A percentile compares a stretch with the other conserved stretches of the same genome.
phyloP scores from a whole-genome alignment of 2,888 invertebrate genomes.

The Trypoxylon attenuatum region DNA sequence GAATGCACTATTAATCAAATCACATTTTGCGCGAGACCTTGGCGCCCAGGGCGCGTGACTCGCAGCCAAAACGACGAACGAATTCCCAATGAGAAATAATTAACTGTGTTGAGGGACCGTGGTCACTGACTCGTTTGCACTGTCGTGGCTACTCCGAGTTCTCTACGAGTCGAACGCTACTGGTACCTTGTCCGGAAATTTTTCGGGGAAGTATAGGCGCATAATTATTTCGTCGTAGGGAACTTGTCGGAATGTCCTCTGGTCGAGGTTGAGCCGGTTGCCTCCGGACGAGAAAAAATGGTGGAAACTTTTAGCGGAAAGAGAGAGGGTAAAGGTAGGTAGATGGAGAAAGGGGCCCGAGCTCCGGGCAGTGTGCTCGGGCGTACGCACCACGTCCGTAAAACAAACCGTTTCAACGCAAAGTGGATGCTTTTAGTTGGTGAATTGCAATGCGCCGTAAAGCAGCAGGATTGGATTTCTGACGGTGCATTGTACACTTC shows the following conservation, averaged over 20 bases:
- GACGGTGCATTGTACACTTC: slow-evolving; percentile 29
- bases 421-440: slow-evolving; percentile 52
- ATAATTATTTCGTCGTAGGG: too few relatives aligned
- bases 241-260: too few relatives aligned
- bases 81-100: slow-evolving; percentile 42
- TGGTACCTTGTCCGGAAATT: too few relatives aligned
- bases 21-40: slow-evolving; percentile 51
- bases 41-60: slow-evolving; percentile 45
- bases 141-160: too few relatives aligned
- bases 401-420: slow-evolving; percentile 47
- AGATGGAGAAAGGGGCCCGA: slow-evolving; percentile 2
- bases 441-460: slow-evolving; percentile 41
- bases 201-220: too few relatives aligned
- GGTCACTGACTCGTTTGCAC: too few relatives aligned
- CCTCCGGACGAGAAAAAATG: too few relatives aligned
- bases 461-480: slow-evolving; percentile 51
- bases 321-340: slow-evolving; percentile 4
- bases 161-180: too few relatives aligned
- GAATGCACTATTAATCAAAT: slow-evolving; percentile 61
- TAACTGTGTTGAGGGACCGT: slow-evolving; percentile 28
- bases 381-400: too few relatives aligned
- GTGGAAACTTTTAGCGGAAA: too few relatives aligned
- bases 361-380: background rate
- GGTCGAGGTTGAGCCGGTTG: too few relatives aligned
- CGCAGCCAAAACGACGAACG: slow-evolving; percentile 35